Evolutionary conservation across 2,113 vertebrate genomes (phyloP).

Genomic region (Callocephalon fimbriatum): DNA sequence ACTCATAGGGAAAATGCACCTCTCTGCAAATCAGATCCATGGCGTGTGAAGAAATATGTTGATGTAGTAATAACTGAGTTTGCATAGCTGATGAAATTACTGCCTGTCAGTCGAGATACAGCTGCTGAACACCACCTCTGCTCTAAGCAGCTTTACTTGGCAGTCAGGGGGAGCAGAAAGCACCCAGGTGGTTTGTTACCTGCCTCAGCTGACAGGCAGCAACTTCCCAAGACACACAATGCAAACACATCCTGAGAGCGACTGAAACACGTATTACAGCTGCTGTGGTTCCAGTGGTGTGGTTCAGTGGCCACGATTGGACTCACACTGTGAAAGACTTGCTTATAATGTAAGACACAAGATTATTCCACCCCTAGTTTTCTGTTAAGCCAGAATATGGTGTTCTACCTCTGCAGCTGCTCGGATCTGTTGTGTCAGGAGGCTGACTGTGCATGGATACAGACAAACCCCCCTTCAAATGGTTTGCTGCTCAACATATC

Average conservation of each 20-base stretch:
- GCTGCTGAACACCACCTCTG: neutral
- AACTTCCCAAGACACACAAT: neutral
- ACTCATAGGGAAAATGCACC: neutral
- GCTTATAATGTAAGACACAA: neutral
- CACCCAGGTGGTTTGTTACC: neutral
- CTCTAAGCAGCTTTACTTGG: no score
- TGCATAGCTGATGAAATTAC: neutral
- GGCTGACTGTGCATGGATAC: neutral
- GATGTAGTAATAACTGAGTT: neutral
- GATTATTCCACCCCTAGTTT: neutral
- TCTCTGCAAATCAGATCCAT: neutral
- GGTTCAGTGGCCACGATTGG: neutral
- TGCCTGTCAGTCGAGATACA: neutral
- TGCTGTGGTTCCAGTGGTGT: rapidly evolving
- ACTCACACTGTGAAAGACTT: neutral
- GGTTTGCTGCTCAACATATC: neutral
- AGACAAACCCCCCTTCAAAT: neutral
- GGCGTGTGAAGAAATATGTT: neutral
- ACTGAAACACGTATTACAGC: rapidly evolving
- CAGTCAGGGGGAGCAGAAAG: neutral
- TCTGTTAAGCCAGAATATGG: neutral
- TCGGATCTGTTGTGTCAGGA: neutral
- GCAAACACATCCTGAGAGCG: neutral
- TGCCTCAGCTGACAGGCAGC: neutral
- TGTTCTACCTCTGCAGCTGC: neutral